Evolutionary conservation across 2,888 invertebrate species (phyloP).

Genomic region (Mamestra brassicae): DNA sequence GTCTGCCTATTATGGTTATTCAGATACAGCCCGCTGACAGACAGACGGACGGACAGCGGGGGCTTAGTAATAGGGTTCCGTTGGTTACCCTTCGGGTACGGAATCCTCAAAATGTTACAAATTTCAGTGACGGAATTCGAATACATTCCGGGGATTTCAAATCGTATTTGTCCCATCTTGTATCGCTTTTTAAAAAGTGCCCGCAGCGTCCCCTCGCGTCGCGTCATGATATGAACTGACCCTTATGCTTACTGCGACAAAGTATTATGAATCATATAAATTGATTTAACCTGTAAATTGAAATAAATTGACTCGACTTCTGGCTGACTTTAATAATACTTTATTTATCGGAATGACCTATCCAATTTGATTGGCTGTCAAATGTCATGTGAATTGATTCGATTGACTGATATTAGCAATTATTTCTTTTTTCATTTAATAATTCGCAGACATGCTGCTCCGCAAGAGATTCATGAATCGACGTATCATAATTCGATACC

Average conservation of each 20-base stretch:
- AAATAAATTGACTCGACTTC: constrained; percentile 32
- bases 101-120: too few species aligned
- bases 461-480: not conserved
- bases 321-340: constrained; percentile 22
- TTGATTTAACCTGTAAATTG: constrained; percentile 36
- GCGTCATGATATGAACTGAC: not conserved
- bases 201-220: not conserved
- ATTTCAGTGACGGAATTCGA: too few species aligned
- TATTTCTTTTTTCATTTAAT: not conserved
- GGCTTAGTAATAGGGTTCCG: too few species aligned
- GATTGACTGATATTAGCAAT: constrained; percentile 4
- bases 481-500: too few species aligned
- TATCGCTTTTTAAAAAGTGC: not conserved
- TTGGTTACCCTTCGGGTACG: too few species aligned
- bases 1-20: too few species aligned
- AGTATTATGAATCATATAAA: constrained; percentile 15
- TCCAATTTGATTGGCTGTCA: constrained; percentile 27
- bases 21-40: too few species aligned
- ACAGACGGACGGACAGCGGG: too few species aligned
- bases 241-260: not conserved
- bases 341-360: constrained; percentile 33
- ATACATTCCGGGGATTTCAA: too few species aligned
- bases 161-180: too few species aligned
- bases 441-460: not conserved
- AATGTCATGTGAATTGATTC: constrained; percentile 20